These are phyloP conservation scores for Diaprepes abbreviatus DNA, from an alignment of 2,888 invertebrate genomes.

Conservation along the genomic window DNA sequence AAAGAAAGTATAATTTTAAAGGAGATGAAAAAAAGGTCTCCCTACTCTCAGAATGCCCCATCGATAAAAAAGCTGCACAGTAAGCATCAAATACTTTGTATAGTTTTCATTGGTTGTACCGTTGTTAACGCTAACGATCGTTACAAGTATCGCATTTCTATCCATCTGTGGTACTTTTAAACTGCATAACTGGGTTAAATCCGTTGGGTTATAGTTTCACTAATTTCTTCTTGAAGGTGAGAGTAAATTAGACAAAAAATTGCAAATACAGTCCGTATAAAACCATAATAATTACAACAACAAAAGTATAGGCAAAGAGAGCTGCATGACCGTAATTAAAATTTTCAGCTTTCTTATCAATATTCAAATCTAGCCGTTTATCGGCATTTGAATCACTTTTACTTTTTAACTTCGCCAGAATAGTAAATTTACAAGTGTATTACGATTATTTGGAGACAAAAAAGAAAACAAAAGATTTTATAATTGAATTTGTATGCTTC, in stretches of 20 bases:
- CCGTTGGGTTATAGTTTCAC: slow-evolving; percentile 4
- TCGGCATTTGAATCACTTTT: slow-evolving; percentile 26
- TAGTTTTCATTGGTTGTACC: too few relatives aligned
- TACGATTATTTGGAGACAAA: too few relatives aligned
- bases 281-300: slow-evolving; percentile 11
- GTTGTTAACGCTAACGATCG: too few relatives aligned
- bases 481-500: too few relatives aligned
- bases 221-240: slow-evolving; percentile 9
- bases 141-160: too few relatives aligned
- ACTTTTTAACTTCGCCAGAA: slow-evolving; percentile 1
- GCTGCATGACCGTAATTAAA: neutral
- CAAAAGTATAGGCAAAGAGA: neutral
- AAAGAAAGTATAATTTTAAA: too few relatives aligned
- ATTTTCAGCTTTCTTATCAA: slow-evolving; percentile 34
- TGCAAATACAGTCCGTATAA: slow-evolving; percentile 3
- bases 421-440: neutral
- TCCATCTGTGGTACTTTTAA: too few relatives aligned
- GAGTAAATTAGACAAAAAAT: slow-evolving; percentile 14
- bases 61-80: too few relatives aligned
- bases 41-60: too few relatives aligned
- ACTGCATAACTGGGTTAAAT: slow-evolving; percentile 18
- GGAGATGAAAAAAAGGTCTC: too few relatives aligned
- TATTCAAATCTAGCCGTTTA: slow-evolving; percentile 26
- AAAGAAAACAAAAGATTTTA: too few relatives aligned
- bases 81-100: too few relatives aligned